Base-by-base conservation (phyloP, 2,113 vertebrate species). In the Menidia beryllina region DNA sequence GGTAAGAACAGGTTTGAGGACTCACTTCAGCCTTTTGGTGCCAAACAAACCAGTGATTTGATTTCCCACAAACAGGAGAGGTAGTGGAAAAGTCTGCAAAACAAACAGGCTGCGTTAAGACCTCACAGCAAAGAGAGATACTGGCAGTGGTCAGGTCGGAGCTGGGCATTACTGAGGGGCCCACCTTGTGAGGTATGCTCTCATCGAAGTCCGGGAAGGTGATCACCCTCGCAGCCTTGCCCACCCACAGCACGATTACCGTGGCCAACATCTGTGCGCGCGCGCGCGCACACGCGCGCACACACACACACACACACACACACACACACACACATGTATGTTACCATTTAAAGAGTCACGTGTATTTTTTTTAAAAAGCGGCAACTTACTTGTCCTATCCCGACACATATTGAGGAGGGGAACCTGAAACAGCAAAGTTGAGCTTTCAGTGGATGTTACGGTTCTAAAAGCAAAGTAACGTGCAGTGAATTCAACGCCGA, bases 1-100 rank as follows among this genome's bases (percentile, higher is more conserved):
- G 86, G 7, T 54, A 4, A 39, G 8, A 51, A 41, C 1, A 30
- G 8, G 30, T 10, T 61, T 8, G 45, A 48, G 0, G 34, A 77
- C 95, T 57, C 94, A 99, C 97, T 97, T 99, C 41, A 98, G 93
- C 79, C 94, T 95, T 94, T 98, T 95, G 58, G 97, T 98, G 91
- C 97, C 97, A 91, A 97, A 95, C 69, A 99, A 94, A 84, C 97
- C 97, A 10, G 96, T 96, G 88, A 99, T 95, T 91, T 98, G 97
- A 93, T 99, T 99, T 81, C 97, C 97, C 62, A 98, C 95, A 77
- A 97, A 98, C 12, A 98, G 94, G 8, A 99, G 95, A 94, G 97
- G 97, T 92, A 99, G 96, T 89, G 97, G 97, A 92, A 98, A 99
- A 0, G 95, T 96, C 97, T 98, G 86, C 17, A 85, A 81, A 41